Conservation (phyloP, 1,140 invertebrate species). For the Heliconius eleuchia region DNA sequence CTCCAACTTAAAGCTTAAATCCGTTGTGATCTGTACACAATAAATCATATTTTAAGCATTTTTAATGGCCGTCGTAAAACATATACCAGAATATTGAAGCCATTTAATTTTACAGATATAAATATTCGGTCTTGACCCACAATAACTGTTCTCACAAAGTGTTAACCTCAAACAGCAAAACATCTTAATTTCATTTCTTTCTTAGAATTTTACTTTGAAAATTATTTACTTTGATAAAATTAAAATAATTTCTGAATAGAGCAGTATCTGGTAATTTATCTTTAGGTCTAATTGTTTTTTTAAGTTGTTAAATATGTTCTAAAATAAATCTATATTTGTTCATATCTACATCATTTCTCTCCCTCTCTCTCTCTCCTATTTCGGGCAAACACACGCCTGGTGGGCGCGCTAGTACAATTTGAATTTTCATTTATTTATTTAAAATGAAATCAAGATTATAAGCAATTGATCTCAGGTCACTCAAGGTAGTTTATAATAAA, state of each 20-base stretch:
- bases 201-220: background rate
- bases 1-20: constrained; percentile 53
- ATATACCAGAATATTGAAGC: constrained; percentile 49
- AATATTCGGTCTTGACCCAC: constrained; percentile 45
- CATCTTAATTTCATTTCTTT: constrained; percentile 2
- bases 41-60: constrained; percentile 76
- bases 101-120: constrained; percentile 49
- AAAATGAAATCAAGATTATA: background rate
- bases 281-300: too few species aligned
- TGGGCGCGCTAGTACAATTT: background rate
- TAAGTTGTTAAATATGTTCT: too few species aligned
- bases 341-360: too few species aligned
- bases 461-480: constrained; percentile 48
- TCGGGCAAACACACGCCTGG: background rate
- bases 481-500: constrained; percentile 62
- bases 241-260: background rate
- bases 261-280: too few species aligned
- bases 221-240: background rate
- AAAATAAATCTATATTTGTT: too few species aligned
- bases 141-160: constrained; percentile 32
- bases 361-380: too few species aligned
- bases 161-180: constrained; percentile 16
- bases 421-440: background rate
- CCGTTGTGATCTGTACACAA: constrained; percentile 51
- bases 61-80: constrained; percentile 75